Evolutionary conservation across 2,888 invertebrate species (phyloP), one percentile per base, ranked within the genome.

Genomic region (Stenodera caucasica): DNA sequence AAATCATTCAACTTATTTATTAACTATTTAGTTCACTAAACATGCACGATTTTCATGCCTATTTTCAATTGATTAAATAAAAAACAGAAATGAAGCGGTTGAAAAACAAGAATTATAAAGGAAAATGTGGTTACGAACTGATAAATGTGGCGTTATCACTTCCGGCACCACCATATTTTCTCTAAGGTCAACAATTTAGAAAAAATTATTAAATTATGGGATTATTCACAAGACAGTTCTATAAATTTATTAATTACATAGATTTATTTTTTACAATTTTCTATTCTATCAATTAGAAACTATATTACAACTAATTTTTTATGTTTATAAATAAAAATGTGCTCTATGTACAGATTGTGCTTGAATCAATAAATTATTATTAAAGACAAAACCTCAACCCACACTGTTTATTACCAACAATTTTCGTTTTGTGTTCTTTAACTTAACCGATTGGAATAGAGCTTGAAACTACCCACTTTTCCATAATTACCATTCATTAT

Each of bases 361-460:
- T 45, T 23, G 7, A 14, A 15, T 6, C 1, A 14, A 37, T 8
- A 5, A 35, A 35, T n/a, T 35, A 14, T 4, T 35, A 35, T 14
- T 14, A 35, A 35, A 11, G 9, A 32, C 32, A 32, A 32, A n/a
- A 35, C 62, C 65, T 56, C 53, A 63, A 67, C 71, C 71, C 71
- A 71, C 71, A 70, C 71, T 71, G 71, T 71, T 71, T 67, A 71
- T 70, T 62, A 64, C 45, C 45, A 45, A 45, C 21, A 45, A 45
- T 45, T 45, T 45, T 12, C 21, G 18, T 45, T 40, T 21, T 45
- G 21, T 45, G 21, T 45, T 45, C 45, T 45, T 30, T 30, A 6
- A 8, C 8, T 30, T 23, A 45, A 45, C 12, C 23, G n/a, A 12
- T 23, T 45, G 45, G 45, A 45, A 45, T 45, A 23, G 45, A 45